phyloP scores from a whole-genome alignment of 2,888 invertebrate genomes.

The Melanophora roralis region DNA sequence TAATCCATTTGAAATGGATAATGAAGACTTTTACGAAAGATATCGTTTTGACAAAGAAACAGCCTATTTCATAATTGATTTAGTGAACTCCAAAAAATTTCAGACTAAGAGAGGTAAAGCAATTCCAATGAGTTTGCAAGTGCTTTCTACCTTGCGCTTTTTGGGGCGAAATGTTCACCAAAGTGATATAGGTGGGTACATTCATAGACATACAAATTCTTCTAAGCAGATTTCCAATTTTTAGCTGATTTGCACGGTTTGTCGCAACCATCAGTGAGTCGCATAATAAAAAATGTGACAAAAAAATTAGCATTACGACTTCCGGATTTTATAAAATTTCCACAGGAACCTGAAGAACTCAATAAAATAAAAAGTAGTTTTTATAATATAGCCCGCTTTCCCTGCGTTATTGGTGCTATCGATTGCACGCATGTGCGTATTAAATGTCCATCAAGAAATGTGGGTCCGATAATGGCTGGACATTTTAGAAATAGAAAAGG shows the following conservation, averaged over 20 bases:
- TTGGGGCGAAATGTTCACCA: constrained; percentile 28
- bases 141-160: constrained; percentile 10
- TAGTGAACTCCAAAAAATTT: constrained; percentile 11
- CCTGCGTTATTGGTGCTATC: constrained; percentile 19
- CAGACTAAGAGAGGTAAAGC: constrained; percentile 6
- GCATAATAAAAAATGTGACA: constrained; percentile 22
- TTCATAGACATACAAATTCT: background rate
- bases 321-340: constrained; percentile 18
- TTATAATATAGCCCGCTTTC: constrained; percentile 15
- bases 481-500: constrained; percentile 10
- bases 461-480: constrained; percentile 18
- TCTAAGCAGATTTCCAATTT: background rate
- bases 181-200: constrained; percentile 16
- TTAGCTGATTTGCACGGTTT: constrained; percentile 9
- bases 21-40: too few species aligned
- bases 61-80: constrained; percentile 17
- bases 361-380: background rate
- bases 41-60: constrained; percentile 22
- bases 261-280: constrained; percentile 22
- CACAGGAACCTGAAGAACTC: background rate
- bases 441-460: constrained; percentile 9
- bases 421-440: constrained; percentile 26
- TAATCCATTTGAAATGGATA: too few species aligned
- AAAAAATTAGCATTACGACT: constrained; percentile 4
- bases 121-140: too few species aligned